Conservation (phyloP, 2,797 vertebrate species). For the Fundulus diaphanus region DNA sequence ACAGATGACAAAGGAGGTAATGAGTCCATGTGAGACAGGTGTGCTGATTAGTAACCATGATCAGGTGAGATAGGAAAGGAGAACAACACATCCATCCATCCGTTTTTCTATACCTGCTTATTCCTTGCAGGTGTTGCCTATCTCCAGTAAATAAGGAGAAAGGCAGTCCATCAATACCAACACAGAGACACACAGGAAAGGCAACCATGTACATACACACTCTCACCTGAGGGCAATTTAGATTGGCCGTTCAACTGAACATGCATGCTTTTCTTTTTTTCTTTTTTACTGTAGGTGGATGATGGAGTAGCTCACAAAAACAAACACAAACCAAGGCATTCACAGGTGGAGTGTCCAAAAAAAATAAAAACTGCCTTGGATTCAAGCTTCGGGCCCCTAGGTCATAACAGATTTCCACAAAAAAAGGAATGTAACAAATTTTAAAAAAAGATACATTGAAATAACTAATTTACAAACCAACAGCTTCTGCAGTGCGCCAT, state of each 20-base stretch:
- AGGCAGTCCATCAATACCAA: background rate
- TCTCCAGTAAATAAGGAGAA: background rate
- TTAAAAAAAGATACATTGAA: background rate
- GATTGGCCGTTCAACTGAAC: background rate
- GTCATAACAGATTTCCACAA: background rate
- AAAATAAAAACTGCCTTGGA: background rate
- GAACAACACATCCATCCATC: background rate
- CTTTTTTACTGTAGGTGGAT: background rate
- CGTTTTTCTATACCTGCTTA: background rate
- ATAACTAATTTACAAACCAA: background rate
- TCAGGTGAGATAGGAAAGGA: background rate
- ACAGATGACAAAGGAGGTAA: background rate
- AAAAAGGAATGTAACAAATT: background rate
- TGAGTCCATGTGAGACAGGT: background rate
- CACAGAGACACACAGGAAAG: background rate
- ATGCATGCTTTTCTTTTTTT: background rate
- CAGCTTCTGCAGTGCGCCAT: background rate
- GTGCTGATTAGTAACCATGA: constrained; percentile 6
- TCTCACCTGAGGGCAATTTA: background rate
- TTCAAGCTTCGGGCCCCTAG: background rate
- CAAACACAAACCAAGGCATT: background rate
- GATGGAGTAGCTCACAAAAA: background rate
- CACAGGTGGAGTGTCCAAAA: background rate
- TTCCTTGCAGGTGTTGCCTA: background rate
- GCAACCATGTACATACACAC: background rate